Conservation (phyloP, 2,113 vertebrate genomes). For the Macroglossus sobrinus region DNA sequence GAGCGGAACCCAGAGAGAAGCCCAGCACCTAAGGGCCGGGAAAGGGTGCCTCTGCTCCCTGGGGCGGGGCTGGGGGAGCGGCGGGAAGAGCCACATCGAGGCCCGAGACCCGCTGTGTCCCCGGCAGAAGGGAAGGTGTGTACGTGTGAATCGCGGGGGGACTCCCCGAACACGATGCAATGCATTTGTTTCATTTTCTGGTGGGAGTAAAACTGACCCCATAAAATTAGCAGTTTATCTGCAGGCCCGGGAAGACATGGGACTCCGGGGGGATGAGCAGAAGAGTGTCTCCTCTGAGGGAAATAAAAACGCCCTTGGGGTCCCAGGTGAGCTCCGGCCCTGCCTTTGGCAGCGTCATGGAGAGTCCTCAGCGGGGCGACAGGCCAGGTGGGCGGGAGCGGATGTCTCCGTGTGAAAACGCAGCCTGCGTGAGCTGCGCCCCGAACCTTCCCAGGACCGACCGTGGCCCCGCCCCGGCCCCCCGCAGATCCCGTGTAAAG, state of each 20-base stretch:
- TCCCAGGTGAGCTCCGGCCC: neutral
- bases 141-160: fast-evolving
- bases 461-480: neutral
- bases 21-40: too few relatives aligned
- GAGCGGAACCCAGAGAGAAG: too few relatives aligned
- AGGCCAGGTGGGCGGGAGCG: neutral
- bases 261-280: neutral
- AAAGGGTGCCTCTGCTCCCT: fast-evolving
- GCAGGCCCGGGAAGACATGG: neutral
- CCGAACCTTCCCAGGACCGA: neutral
- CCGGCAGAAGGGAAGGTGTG: fast-evolving
- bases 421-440: neutral
- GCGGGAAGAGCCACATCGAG: too few relatives aligned
- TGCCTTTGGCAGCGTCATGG: neutral
- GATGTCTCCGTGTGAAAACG: neutral
- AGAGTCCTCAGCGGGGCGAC: neutral
- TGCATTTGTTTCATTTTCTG: neutral
- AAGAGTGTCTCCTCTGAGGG: neutral
- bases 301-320: neutral
- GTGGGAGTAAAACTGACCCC: neutral
- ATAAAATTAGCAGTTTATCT: neutral
- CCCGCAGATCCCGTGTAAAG: too few relatives aligned
- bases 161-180: neutral
- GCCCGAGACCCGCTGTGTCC: neutral
- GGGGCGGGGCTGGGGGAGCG: too few relatives aligned